Base-by-base conservation (phyloP, 2,888 invertebrate genomes). In the Volucella inflata region DNA sequence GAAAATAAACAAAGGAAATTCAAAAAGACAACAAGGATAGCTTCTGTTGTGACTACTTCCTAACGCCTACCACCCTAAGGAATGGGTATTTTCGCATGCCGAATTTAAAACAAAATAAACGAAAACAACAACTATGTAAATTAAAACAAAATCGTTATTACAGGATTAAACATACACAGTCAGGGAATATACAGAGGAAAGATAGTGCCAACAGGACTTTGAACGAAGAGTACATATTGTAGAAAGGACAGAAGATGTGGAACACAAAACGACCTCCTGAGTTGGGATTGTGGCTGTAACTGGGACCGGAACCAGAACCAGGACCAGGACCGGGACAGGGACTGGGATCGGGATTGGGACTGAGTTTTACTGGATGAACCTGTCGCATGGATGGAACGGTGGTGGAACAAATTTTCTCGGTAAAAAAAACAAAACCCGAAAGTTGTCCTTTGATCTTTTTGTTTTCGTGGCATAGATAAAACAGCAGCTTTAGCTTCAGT, bases 401-500 rank as follows among this genome's bases (percentile, higher is more conserved):
- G 30, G 30, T 14, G 36, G n/a, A 68, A 68, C 74, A 55, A 60
- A 62, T 64, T 64, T 57, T 44, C 67, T n/a, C 65, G 57, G 21
- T 21, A 70, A 75, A 60, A 75, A 84, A 71, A 70, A 70, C 74
- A 75, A 80, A 71, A 53, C 72, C 59, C 64, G 51, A 84, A 59
- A 80, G 65, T 70, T 70, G 74, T 80, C 80, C 70, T 84, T 84
- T 84, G 74, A 79, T 84, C 79, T 79, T 84, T 84, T 84, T 51
- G 51, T 68, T 51, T 68, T 62, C 38, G 46, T 74, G 46, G 55
- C 60, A 60, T 21, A 42, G 60, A 57, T 70, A 62, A 17, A 50
- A 40, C 62, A 62, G 42, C 4, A 46, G 17, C n/a, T 21, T 16
- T 21, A 30, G 53, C 38, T 59, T 17, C 30, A 21, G 48, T 40